These are phyloP conservation scores for Himalopsyche phryganea DNA, from an alignment of 1,140 invertebrate genomes.

Conservation along the genomic window DNA sequence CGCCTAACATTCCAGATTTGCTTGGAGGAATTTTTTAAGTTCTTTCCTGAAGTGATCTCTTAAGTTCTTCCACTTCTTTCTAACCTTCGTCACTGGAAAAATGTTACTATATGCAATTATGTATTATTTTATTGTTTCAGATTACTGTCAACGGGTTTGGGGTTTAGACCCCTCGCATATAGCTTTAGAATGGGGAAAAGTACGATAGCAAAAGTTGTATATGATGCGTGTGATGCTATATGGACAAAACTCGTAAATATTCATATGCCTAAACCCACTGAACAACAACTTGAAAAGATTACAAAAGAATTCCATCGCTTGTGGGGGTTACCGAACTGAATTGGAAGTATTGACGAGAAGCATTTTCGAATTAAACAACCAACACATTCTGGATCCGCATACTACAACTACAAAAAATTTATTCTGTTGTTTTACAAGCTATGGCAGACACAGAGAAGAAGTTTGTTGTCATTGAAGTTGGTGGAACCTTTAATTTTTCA, in stretches of 20 bases:
- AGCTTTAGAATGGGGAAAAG: slow-evolving; percentile 23
- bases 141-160: slow-evolving; percentile 18
- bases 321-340: slow-evolving; percentile 41
- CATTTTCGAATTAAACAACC: slow-evolving; percentile 40
- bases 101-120: slow-evolving; percentile 3
- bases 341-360: slow-evolving; percentile 45
- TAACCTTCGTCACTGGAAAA: slow-evolving; percentile 12
- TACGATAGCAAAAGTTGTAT: slow-evolving; percentile 9
- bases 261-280: slow-evolving; percentile 28
- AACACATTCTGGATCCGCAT: slow-evolving; percentile 37
- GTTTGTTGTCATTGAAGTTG: slow-evolving; percentile 40
- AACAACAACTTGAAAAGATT: slow-evolving; percentile 36
- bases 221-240: slow-evolving; percentile 25
- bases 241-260: slow-evolving; percentile 7
- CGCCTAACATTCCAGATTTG: not conserved
- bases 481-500: slow-evolving; percentile 38
- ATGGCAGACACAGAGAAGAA: slow-evolving; percentile 40
- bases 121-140: slow-evolving; percentile 18
- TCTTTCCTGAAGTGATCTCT: not conserved
- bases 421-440: slow-evolving; percentile 43
- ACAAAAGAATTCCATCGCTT: slow-evolving; percentile 37
- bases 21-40: not conserved
- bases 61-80: not conserved
- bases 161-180: slow-evolving; percentile 24
- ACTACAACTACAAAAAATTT: slow-evolving; percentile 47